Base-by-base conservation (phyloP, 2,888 invertebrate genomes). In the Oeneis ivallda region DNA sequence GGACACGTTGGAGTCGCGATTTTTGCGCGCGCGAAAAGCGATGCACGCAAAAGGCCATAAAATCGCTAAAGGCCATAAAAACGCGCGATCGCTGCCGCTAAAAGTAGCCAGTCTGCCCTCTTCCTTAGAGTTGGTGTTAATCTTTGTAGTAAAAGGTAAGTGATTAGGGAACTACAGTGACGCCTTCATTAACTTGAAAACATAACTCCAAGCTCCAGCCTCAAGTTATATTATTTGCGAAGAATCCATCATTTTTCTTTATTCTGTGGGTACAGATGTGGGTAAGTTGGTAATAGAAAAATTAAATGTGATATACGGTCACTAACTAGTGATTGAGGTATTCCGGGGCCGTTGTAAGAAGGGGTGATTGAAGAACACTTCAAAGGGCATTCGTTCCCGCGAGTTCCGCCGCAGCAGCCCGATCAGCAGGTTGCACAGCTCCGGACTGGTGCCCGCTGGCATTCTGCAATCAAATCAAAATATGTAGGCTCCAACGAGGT, bases 331-430 rank as follows among this genome's bases (percentile, higher is more conserved):
- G 82, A 89, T 79, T 81, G 93, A 79, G 77, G 92, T 74, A 84
- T 91, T 83, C 83, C 94, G 76, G 82, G 93, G 84, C 11, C 96
- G 94, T 82, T 95, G 95, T 72, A 97, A 92, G 92, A 99, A 99
- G 57, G 96, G 94, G 89, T 99, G 99, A 83, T 94, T 95, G 93
- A 99, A 99, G 92, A 99, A 99, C 70, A 95, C 95, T 79, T 98
- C 98, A 87, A 99, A 99, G 70, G 97, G 96, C 93, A 99, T 98
- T 73, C 99, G 94, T 84, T 99, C 99, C 80, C 95, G 95, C 57
- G 99, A 96, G 89, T 97, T 98, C 71, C 99, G 94, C 75, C 98
- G 96, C 75, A 99, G 92, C 68, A 99, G 93, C 54, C 97, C 96
- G 81, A 95, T 93, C 70, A 99, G 93, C 72, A 99, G 93, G 86